Percentiles rank a stretch among this genome's conserved stretches.
Evolutionary conservation across 2,888 invertebrate genomes (phyloP).

Genomic region (Anthoptus insignis): DNA sequence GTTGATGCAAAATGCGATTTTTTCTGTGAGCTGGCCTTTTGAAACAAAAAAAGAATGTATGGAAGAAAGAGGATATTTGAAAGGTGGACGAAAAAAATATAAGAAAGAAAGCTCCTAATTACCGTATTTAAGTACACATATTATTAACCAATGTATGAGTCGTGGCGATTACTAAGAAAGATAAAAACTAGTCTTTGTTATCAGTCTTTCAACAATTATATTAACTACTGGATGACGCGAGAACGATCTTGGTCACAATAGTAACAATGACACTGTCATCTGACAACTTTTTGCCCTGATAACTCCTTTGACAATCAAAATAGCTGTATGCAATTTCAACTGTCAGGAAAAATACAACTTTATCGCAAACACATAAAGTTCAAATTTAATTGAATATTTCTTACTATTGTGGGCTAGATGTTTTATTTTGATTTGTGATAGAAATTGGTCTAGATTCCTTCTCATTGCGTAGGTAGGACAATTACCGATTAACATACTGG

Average conservation of each 20-base stretch:
- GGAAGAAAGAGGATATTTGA: too few species aligned
- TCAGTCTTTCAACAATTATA: slow-evolving; percentile 45
- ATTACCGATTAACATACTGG: slow-evolving; percentile 31
- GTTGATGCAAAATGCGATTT: too few species aligned
- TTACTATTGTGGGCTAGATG: slow-evolving; percentile 10
- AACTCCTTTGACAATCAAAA: slow-evolving; percentile 29
- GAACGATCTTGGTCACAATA: slow-evolving; percentile 47
- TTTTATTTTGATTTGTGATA: slow-evolving; percentile 28
- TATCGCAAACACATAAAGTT: slow-evolving; percentile 3
- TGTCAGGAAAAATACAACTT: slow-evolving; percentile 1
- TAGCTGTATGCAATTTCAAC: slow-evolving; percentile 15
- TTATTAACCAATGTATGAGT: slow-evolving; percentile 1
- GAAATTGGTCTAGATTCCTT: slow-evolving; percentile 30
- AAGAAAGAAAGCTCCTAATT: background rate
- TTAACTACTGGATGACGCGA: slow-evolving; percentile 39
- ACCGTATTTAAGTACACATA: background rate
- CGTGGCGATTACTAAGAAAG: slow-evolving; percentile 4
- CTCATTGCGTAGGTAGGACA: slow-evolving; percentile 64
- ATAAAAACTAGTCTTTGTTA: slow-evolving; percentile 28
- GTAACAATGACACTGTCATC: slow-evolving; percentile 38
- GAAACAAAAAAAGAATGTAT: background rate
- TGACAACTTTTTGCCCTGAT: slow-evolving; percentile 48
- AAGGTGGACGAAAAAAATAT: too few species aligned
- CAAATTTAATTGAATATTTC: background rate
- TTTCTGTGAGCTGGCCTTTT: too few species aligned